Evolutionary conservation across 2,888 invertebrate species (phyloP), one percentile per base, ranked within the genome.

Genomic region (Cynaeus angustus): DNA sequence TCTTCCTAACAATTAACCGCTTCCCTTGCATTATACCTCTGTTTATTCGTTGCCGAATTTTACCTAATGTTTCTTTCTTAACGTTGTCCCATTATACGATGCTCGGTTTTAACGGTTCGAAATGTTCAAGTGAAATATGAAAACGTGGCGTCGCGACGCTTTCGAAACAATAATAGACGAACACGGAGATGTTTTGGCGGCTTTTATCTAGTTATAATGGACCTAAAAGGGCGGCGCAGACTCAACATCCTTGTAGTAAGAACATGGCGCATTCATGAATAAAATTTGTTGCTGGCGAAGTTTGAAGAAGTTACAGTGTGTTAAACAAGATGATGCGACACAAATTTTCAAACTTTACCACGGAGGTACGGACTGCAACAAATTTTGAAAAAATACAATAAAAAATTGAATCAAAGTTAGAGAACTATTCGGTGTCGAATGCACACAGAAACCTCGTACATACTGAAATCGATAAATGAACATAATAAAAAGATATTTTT

Each of bases 31-130:
- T 74, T 73, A 74, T 59, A 59, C 50, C 70, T 72, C 71, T 71
- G 75, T 74, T 74, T 74, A 75, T 75, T 73, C 64, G 70, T 68
- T 66, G 68, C 73, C 74, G 72, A 74, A 75, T 75, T 77, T 68
- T 64, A 56, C 66, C 66, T 74, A 76, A 74, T 72, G 75, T 61
- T 72, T 72, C 70, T 71, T 70, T 75, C 74, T 69, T 75, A 75
- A 75, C 73, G 77, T 41, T 16, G 65, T 55, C 59, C 70, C 74
- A 74, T 77, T 74, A 75, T 74, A 73, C 65, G 71, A 68, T 72
- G 72, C 72, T 77, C 72, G 75, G 69, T 74, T 74, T 75, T 74
- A 73, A 77, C 71, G 67, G 43, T 10, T 13, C 52, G 10, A 21
- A 41, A 50, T 8, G 26, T 64, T 37, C 50, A 64, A 64, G 48